These are phyloP conservation scores for Machaerirhynchus nigripectus DNA, from an alignment of 2,113 vertebrate genomes.

Conservation along the genomic window DNA sequence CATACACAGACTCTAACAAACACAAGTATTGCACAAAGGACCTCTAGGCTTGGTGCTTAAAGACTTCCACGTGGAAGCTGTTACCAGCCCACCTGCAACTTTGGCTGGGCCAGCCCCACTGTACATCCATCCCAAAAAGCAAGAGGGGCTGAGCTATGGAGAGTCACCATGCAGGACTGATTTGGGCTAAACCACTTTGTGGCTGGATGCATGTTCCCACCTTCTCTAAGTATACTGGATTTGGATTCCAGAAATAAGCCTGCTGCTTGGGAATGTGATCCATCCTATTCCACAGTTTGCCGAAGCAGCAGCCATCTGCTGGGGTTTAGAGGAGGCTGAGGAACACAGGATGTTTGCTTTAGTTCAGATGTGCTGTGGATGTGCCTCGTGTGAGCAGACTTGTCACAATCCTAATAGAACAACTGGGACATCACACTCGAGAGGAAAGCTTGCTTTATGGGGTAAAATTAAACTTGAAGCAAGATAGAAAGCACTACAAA, in stretches of 20 bases:
- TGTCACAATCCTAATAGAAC: not conserved
- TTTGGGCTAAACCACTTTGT: not conserved
- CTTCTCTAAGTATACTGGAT: not conserved
- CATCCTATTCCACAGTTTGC: not conserved
- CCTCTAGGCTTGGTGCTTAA: not conserved
- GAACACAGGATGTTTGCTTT: constrained; percentile 57
- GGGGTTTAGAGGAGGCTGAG: constrained; percentile 32
- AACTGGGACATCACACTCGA: not conserved
- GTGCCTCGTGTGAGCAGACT: not conserved
- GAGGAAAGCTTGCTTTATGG: not conserved
- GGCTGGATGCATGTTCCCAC: not conserved
- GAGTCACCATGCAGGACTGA: rapidly evolving
- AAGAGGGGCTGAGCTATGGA: not conserved
- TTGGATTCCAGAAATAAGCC: constrained; percentile 47
- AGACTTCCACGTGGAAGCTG: not conserved
- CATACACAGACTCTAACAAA: not conserved
- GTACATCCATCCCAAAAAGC: not conserved
- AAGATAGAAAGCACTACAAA: not conserved
- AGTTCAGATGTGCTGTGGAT: constrained; percentile 13
- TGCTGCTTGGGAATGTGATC: constrained; percentile 40
- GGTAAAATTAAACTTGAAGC: not conserved
- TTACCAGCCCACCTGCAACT: not conserved
- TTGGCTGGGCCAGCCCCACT: not conserved
- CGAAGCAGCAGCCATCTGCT: constrained; percentile 56
- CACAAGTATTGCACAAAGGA: not conserved